These are phyloP conservation scores for Sternotherus odoratus DNA, from an alignment of 2,797 vertebrate species.

Conservation along the genomic window DNA sequence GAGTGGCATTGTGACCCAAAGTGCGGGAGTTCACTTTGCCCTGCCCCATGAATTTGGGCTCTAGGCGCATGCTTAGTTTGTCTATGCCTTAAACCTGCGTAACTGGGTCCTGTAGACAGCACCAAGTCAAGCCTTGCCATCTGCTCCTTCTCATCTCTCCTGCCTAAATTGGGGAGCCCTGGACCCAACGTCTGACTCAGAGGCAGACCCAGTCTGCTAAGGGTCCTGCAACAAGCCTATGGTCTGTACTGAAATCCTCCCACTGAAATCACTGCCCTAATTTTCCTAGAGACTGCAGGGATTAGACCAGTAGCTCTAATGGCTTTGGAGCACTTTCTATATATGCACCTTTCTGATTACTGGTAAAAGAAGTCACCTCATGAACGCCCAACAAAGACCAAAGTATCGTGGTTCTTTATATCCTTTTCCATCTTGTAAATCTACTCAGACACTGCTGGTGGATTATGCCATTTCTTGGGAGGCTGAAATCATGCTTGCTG, in stretches of 20 bases:
- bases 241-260: neutral
- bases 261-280: neutral
- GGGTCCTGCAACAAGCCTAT: neutral
- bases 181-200: neutral
- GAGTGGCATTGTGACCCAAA: too few relatives aligned
- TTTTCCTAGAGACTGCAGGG: neutral
- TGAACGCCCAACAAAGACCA: neutral
- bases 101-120: neutral
- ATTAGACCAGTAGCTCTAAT: neutral
- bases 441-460: neutral
- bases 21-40: neutral
- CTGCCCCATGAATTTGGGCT: neutral
- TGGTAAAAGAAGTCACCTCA: neutral
- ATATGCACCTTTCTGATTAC: neutral
- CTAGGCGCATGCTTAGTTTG: neutral
- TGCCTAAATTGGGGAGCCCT: neutral
- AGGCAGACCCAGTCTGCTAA: accelerated
- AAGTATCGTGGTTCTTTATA: neutral
- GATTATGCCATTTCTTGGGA: neutral
- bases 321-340: neutral
- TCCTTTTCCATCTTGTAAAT: neutral
- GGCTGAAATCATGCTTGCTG: neutral
- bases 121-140: neutral
- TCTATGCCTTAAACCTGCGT: neutral
- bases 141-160: neutral